Percentiles rank a stretch among this genome's conserved stretches.
Evolutionary conservation across 1,140 invertebrate species (phyloP).

Genomic region (Apis florea): DNA sequence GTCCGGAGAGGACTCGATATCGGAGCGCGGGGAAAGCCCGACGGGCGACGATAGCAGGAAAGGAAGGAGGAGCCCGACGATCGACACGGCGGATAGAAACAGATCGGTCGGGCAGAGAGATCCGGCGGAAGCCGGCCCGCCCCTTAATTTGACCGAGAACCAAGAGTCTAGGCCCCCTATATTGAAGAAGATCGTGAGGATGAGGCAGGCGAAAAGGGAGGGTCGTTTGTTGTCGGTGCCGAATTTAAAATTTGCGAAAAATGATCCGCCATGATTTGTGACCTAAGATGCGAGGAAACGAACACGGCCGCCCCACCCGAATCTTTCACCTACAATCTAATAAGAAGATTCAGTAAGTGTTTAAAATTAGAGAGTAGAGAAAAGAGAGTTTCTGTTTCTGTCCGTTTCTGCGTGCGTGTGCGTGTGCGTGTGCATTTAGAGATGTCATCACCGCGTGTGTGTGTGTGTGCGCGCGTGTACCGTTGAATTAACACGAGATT

Average conservation of each 20-base stretch:
- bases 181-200: conserved; percentile 81
- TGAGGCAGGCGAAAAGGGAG: conserved; percentile 82
- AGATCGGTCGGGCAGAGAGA: background rate
- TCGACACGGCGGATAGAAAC: conserved; percentile 21
- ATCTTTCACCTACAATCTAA: conserved; percentile 86
- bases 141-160: conserved; percentile 83
- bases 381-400: conserved; percentile 64
- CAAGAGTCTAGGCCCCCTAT: conserved; percentile 82
- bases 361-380: conserved; percentile 72
- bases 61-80: conserved; percentile 41
- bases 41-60: conserved; percentile 37
- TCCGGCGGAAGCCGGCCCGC: conserved; percentile 79
- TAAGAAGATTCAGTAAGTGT: conserved; percentile 93
- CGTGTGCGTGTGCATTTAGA: conserved; percentile 57
- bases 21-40: conserved; percentile 40
- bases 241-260: conserved; percentile 86
- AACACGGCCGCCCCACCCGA: conserved; percentile 77
- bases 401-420: conserved; percentile 48
- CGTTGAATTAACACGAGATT: conserved; percentile 43
- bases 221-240: conserved; percentile 88
- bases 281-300: conserved; percentile 73
- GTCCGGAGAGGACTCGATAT: conserved; percentile 45
- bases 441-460: conserved; percentile 49
- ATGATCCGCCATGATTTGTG: conserved; percentile 70
- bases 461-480: conserved; percentile 53